Evolutionary conservation across 2,888 invertebrate genomes (phyloP), one percentile per base, ranked within the genome.

Genomic region (Ferrisia virgata): DNA sequence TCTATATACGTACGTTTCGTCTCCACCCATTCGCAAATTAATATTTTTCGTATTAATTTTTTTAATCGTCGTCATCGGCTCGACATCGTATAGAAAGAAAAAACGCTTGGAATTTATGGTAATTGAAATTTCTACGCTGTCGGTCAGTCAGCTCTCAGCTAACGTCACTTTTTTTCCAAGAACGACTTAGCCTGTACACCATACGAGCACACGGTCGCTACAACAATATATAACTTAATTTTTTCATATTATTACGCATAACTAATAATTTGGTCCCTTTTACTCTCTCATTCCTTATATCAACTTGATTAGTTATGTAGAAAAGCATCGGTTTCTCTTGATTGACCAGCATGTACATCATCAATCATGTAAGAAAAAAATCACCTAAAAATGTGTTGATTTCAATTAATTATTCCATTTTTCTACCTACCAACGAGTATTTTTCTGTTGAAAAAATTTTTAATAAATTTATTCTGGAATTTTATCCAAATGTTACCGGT

Each of bases 1-100:
- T 5, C 1, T 11, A n/a, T n/a, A n/a, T 4, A 58, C 53, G n/a
- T n/a, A n/a, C 53, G 25, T 1, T 1, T 58, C 58, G 36, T 36
- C 72, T 76, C 72, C 72, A 36, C 72, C 72, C 72, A 76, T 76
- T 76, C n/a, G 72, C 72, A 36, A 76, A 76, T 76, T 76, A 76
- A 76, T 76, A 76, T 53, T 53, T 64, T 28, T 4, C 58, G 1
- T 15, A 28, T 64, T 64, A 64, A 64, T 64, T 28, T 28, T 53
- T 53, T 36, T 36, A 36, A 36, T 76, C 25, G 33, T 18, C 33
- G 28, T 18, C 22, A 53, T 53, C 53, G 53, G 22, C 8, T 58
- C 58, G 58, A 8, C 22, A 6, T 6, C 2, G 15, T 36, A 36
- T n/a, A n/a, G n/a, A n/a, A n/a, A 36, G 36, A 76, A 33, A 76